Evolutionary conservation across 1,140 invertebrate genomes (phyloP).

Genomic region (Drosophila eugracilis): DNA sequence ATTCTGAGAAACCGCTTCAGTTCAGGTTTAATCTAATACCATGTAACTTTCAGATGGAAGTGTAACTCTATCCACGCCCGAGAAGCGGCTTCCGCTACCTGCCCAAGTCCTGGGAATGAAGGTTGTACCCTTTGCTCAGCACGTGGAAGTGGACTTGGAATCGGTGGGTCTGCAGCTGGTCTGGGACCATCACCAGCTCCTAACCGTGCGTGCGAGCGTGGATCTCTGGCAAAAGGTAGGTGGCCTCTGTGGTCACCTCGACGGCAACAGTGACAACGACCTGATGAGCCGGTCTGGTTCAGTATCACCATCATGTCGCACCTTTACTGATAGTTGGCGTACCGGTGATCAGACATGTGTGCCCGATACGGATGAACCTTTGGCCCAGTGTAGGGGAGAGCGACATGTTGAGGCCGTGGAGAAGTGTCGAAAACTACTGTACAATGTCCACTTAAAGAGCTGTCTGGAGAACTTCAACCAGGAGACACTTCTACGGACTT

Average conservation of each 20-base stretch:
- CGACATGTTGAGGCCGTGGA: slow-evolving; percentile 85
- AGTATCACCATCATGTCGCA: slow-evolving; percentile 63
- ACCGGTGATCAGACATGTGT: slow-evolving; percentile 85
- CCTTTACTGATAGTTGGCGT: slow-evolving; percentile 87
- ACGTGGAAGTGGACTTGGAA: slow-evolving; percentile 89
- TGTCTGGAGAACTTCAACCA: slow-evolving; percentile 87
- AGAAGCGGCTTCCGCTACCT: slow-evolving; percentile 88
- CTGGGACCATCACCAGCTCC: slow-evolving; percentile 89
- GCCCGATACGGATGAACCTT: slow-evolving; percentile 47
- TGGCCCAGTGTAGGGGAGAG: slow-evolving; percentile 57
- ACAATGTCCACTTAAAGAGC: slow-evolving; percentile 87
- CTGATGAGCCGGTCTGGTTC: slow-evolving; percentile 87
- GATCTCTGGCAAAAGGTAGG: slow-evolving; percentile 91
- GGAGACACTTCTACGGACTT: slow-evolving; percentile 86
- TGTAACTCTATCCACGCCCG: slow-evolving; percentile 86
- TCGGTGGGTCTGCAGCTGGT: slow-evolving; percentile 89
- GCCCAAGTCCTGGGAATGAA: slow-evolving; percentile 88
- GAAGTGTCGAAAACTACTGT: slow-evolving; percentile 88
- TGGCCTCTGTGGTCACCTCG: slow-evolving; percentile 92
- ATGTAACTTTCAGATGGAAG: slow-evolving; percentile 85
- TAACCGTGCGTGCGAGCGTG: slow-evolving; percentile 88
- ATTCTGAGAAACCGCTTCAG: too few relatives aligned
- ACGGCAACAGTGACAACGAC: slow-evolving; percentile 90
- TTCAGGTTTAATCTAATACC: too few relatives aligned
- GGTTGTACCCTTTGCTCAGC: slow-evolving; percentile 89